Base-by-base conservation (phyloP, 2,113 vertebrate genomes). In the Aplodontia rufa region DNA sequence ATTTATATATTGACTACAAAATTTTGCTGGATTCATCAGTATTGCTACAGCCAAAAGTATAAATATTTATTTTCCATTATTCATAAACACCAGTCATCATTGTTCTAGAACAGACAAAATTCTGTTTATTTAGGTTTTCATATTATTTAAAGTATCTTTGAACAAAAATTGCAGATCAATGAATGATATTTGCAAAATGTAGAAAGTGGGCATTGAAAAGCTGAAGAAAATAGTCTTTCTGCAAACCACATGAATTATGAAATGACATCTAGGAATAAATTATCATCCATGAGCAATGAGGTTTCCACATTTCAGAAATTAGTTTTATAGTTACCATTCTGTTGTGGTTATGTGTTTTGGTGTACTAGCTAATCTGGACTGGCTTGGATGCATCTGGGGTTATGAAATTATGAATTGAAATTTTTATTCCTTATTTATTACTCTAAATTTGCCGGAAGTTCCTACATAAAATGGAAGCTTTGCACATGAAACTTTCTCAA, bases 1-100 rank as follows among this genome's bases (percentile, higher is more conserved):
- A 72, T 30, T 8, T 55, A 64, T 35, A 66, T 72, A 42, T 47
- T 86, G 42, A 1, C 42, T 84, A 0, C 22, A 69, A 76, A 37
- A 74, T 68, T n/a, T n/a, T 66, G 40, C 16, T 78, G 0, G 32
- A 17, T 28, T 79, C 2, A 16, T 60, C 5, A 26, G 1, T 79
- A 68, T 53, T 42, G 92, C 7, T 45, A 66, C 8, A 13, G 12
- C 37, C 62, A 93, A 40, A 42, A 49, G 0, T 24, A 62, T 30
- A 3, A 94, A 94, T 62, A 69, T 24, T 69, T 92, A 37, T 51
- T 87, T 96, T 69, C 17, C 37, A 87, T 66, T 84, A 71, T 84
- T 62, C 5, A 47, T 28, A 8, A 84, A 76, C 11, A 64, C 6
- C 4, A 4, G 81, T 6, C 5, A 80, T 64, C 16, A 17, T 30